Base-by-base conservation (phyloP, 2,888 invertebrate species). In the Cerceris rybyensis region DNA sequence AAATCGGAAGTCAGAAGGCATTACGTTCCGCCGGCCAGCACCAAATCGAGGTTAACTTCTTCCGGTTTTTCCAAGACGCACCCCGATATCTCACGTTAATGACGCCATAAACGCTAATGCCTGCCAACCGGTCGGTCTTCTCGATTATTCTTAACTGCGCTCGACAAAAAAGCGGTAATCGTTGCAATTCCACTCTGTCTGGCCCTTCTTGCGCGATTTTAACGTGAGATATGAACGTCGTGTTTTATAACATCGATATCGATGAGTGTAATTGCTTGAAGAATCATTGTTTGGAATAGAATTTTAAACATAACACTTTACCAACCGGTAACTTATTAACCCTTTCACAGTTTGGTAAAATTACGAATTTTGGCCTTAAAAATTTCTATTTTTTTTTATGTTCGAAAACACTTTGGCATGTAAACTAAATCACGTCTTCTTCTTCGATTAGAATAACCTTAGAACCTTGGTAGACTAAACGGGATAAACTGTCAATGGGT, bases 11-110 rank as follows among this genome's bases (percentile, higher is more conserved):
- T 83, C 78, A 87, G 16, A 54, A 82, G 86, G 85, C 88, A 84
- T 87, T 87, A 86, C 85, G 87, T 86, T 82, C 83, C 86, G 85
- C 84, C 81, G 85, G 84, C 82, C 87, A 70, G 64, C 84, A 80
- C 86, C 80, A 86, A 88, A 91, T 91, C 88, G 91, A 87, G 91
- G 90, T 90, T 91, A 92, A 92, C 88, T 86, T 90, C 88, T 92
- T 92, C 91, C 92, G 90, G 88, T 82, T 77, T 74, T 85, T 75
- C 77, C 81, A 72, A 75, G 68, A 78, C 70, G 71, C 52, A 42
- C 73, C n/a, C 57, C 82, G 57, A 86, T 84, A 84, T 82, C 75
- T 84, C 82, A 78, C 78, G 77, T 81, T 87, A 86, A 88, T 75
- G 86, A 74, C 72, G 68, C 76, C 64, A 83, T 87, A 80, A 87